phyloP scores from a whole-genome alignment of 2,797 vertebrate species.

The Chelonia mydas region DNA sequence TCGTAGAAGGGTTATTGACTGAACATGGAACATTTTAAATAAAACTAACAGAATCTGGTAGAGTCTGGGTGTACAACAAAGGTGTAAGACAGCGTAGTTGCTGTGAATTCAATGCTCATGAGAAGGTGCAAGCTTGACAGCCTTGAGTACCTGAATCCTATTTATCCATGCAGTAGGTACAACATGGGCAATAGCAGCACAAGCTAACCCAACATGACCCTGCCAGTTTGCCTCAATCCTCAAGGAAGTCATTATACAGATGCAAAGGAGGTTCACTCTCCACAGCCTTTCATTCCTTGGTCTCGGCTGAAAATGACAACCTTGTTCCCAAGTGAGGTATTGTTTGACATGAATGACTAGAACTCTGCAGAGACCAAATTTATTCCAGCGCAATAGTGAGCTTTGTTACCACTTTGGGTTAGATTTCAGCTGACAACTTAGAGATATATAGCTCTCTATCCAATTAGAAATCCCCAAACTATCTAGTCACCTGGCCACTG shows the following conservation, averaged over 20 bases:
- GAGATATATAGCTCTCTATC: not conserved
- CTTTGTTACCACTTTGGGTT: not conserved
- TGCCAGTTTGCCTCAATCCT: not conserved
- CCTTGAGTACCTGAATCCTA: not conserved
- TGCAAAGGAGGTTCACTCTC: not conserved
- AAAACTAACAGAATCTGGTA: not conserved
- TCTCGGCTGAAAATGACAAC: not conserved
- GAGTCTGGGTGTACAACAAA: not conserved
- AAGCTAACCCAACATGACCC: not conserved
- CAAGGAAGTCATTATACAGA: not conserved
- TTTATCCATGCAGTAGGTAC: not conserved
- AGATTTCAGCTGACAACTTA: not conserved
- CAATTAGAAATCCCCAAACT: not conserved
- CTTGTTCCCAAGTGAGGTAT: not conserved
- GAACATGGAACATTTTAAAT: not conserved
- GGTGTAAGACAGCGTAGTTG: accelerated
- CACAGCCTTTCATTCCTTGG: not conserved
- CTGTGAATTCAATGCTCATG: not conserved
- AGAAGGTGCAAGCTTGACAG: not conserved
- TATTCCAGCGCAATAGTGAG: not conserved
- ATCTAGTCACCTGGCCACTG: not conserved
- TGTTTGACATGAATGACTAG: not conserved
- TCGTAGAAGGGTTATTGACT: not conserved
- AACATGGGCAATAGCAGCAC: not conserved
- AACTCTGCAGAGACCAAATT: not conserved